Conservation (phyloP, 2,888 invertebrate species). For the Suillia variegata region DNA sequence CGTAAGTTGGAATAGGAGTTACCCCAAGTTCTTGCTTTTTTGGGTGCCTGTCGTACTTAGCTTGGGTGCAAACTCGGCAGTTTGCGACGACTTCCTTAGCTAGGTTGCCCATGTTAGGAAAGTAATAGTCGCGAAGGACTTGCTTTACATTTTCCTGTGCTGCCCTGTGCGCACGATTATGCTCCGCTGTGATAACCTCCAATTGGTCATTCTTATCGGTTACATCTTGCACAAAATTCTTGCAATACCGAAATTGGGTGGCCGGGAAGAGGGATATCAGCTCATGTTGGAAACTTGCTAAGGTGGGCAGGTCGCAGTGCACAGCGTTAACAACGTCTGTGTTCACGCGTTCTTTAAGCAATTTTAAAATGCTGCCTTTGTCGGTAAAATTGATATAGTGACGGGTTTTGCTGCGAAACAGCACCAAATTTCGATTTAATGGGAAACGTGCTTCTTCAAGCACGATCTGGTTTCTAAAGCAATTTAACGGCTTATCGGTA, state of each 20-base stretch:
- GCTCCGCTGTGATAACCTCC: slow-evolving; percentile 5
- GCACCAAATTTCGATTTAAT: not conserved
- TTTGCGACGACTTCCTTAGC: too few relatives aligned
- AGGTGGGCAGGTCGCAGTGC: not conserved
- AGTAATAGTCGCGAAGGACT: too few relatives aligned
- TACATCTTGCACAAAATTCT: not conserved
- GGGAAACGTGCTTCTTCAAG: not conserved
- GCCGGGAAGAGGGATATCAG: not conserved
- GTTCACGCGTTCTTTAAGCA: not conserved
- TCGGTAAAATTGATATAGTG: not conserved
- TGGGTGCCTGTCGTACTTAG: too few relatives aligned
- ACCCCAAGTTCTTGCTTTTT: too few relatives aligned
- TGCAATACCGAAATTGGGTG: slow-evolving; percentile 10
- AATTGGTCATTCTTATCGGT: not conserved
- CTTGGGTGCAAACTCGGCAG: too few relatives aligned
- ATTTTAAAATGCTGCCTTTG: not conserved
- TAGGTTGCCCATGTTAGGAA: too few relatives aligned
- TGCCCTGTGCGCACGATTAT: slow-evolving; percentile 1
- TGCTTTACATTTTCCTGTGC: too few relatives aligned
- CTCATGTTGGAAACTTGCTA: slow-evolving; percentile 2
- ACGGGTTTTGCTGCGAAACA: not conserved
- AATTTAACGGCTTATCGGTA: too few relatives aligned
- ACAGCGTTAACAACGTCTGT: not conserved
- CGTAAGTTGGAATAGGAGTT: too few relatives aligned
- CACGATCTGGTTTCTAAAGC: not conserved